Base-by-base conservation (phyloP, 2,888 invertebrate genomes). In the Scaptodrosophila latifasciaeformis region DNA sequence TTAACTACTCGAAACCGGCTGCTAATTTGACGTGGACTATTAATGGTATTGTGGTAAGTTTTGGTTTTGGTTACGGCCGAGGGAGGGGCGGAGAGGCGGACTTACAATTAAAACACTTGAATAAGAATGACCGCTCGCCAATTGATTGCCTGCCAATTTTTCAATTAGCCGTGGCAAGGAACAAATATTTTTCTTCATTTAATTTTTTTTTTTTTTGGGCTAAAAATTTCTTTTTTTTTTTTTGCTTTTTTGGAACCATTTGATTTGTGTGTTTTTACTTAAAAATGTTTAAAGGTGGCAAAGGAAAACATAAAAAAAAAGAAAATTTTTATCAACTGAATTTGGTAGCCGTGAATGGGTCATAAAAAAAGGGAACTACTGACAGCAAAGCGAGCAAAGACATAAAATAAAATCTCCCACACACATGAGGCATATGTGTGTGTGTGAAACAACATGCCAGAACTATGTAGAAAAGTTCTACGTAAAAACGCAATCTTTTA, bases 21-120 rank as follows among this genome's bases (percentile, higher is more conserved):
- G 89, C 88, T 64, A 90, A 89, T 86, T 86, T 90, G 75, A 89
- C 89, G 62, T 90, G 89, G 89, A 87, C 88, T 81, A 87, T 89
- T 80, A 90, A 90, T 83, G 89, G 88, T 70, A 82, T 85, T 79
- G 86, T 85, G 85, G 86, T 86, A 82, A 85, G 85, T 83, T 78
- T 81, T 69, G 80, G 77, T 72, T 79, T 69, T 64, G 55, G 50
- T 61, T 59, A 49, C 56, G 35, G 40, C 10, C 45, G 17, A 40
- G n/a, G 48, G 46, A n/a, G 19, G 35, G 39, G 24, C 34, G 43
- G 17, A 9, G 17, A 10, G 17, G 44, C 44, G 39, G n/a, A n/a
- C n/a, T 47, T 35, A 27, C 47, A 47, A 47, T 47, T 47, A 47
- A 44, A 21, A 3, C 24, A n/a, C n/a, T n/a, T n/a, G n/a, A n/a